These are phyloP conservation scores for Nowickia ferox DNA, from an alignment of 2,888 invertebrate genomes.

Conservation along the genomic window DNA sequence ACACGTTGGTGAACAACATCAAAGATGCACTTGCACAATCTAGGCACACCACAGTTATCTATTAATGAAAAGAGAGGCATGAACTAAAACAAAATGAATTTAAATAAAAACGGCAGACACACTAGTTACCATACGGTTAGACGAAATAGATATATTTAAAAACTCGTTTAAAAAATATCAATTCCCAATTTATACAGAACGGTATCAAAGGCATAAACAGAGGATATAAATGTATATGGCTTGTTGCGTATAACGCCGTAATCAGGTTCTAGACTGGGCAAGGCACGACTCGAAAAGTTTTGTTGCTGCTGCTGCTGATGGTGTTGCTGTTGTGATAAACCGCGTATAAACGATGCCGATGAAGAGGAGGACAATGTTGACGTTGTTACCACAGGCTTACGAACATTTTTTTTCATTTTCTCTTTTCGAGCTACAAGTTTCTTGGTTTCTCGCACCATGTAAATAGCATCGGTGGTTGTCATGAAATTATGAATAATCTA, in stretches of 20 bases:
- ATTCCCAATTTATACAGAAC: conserved; percentile 81
- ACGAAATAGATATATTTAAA: conserved; percentile 48
- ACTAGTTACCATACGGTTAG: background rate
- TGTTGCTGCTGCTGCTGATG: conserved; percentile 68
- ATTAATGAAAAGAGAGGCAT: background rate
- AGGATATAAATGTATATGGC: conserved; percentile 82
- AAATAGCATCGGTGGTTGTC: conserved; percentile 82
- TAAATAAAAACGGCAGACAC: background rate
- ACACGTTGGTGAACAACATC: conserved; percentile 35
- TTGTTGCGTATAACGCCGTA: conserved; percentile 81
- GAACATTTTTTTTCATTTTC: conserved; percentile 82
- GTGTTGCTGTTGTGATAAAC: conserved; percentile 39
- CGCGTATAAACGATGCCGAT: conserved; percentile 57
- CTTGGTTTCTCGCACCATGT: conserved; percentile 82
- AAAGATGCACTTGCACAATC: background rate
- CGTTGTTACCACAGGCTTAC: conserved; percentile 75
- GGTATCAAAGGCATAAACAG: conserved; percentile 82
- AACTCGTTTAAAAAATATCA: conserved; percentile 74
- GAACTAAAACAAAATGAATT: background rate
- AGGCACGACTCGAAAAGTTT: conserved; percentile 75
- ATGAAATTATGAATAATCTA: conserved; percentile 82
- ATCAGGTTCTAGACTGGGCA: conserved; percentile 82
- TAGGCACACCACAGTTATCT: conserved; percentile 1
- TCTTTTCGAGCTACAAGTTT: conserved; percentile 83
- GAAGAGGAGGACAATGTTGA: conserved; percentile 8